A percentile compares a stretch with the other conserved stretches of the same genome.
Conservation (phyloP, 1,140 invertebrate species). For the Drosophila kohkoa region DNA sequence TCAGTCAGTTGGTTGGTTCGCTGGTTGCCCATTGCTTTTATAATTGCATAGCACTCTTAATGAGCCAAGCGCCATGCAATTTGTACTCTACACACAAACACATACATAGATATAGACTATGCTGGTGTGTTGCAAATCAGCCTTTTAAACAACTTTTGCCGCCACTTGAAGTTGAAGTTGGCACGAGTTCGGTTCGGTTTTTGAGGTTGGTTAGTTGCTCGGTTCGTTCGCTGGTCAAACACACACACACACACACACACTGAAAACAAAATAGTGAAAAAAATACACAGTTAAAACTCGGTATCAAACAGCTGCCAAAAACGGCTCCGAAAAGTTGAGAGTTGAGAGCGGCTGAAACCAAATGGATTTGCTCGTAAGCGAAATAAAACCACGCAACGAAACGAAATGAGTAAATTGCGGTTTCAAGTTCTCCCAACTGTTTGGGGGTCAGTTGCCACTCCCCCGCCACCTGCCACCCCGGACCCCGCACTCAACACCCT, state of each 20-base stretch:
- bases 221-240: constrained; percentile 4
- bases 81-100: constrained; percentile 57
- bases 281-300: constrained; percentile 28
- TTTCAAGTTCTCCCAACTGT: constrained; percentile 68
- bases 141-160: constrained; percentile 64
- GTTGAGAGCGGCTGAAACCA: constrained; percentile 57
- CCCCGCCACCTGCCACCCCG: neutral
- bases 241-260: neutral
- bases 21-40: constrained; percentile 68
- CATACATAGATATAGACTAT: constrained; percentile 21
- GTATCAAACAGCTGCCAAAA: constrained; percentile 53
- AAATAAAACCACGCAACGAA: constrained; percentile 79
- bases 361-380: constrained; percentile 77
- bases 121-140: constrained; percentile 38
- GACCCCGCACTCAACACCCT: neutral
- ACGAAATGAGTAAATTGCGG: constrained; percentile 83
- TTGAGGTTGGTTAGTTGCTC: constrained; percentile 47
- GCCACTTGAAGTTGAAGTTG: constrained; percentile 63
- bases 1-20: constrained; percentile 37
- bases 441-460: neutral
- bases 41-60: constrained; percentile 78
- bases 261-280: neutral
- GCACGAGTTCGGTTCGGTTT: constrained; percentile 32
- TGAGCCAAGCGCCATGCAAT: constrained; percentile 77
- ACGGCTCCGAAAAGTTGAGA: constrained; percentile 41